Conservation (phyloP, 1,140 invertebrate species). For the Dendroctonus ponderosae region DNA sequence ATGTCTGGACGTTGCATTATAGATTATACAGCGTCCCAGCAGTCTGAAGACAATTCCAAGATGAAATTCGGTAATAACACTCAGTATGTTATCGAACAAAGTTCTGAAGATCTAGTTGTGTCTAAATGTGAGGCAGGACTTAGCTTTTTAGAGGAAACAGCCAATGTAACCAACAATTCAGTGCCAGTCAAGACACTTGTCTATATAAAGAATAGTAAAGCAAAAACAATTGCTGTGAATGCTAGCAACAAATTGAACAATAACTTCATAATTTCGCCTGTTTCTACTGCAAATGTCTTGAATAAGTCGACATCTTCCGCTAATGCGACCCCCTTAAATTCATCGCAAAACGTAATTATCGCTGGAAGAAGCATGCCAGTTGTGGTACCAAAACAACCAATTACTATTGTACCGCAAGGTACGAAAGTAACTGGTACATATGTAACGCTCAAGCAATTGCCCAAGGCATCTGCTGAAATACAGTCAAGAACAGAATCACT, state of each 20-base stretch:
- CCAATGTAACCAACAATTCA: conserved; percentile 12
- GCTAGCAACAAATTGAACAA: conserved; percentile 29
- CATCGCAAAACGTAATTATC: conserved; percentile 44
- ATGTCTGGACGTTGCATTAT: too few relatives aligned
- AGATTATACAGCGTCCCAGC: too few relatives aligned
- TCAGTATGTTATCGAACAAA: conserved; percentile 36
- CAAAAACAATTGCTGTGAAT: conserved; percentile 39
- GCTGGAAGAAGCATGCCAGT: conserved; percentile 38
- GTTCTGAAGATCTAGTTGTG: conserved; percentile 40
- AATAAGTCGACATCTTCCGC: neutral
- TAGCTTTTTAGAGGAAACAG: conserved; percentile 8
- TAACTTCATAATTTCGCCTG: neutral
- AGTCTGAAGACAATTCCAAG: conserved; percentile 22
- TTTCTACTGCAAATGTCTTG: neutral
- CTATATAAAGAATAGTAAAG: conserved; percentile 44
- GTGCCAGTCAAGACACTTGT: conserved; percentile 38
- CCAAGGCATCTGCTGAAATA: conserved; percentile 30
- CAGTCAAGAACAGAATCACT: neutral
- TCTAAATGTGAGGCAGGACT: conserved; percentile 33
- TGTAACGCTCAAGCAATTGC: conserved; percentile 45
- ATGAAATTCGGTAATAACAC: conserved; percentile 28
- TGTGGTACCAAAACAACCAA: conserved; percentile 42
- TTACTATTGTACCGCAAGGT: conserved; percentile 35
- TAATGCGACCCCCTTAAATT: conserved; percentile 20
- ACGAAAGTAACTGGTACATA: conserved; percentile 40